These are phyloP conservation scores for Colletes collaris DNA, from an alignment of 2,888 invertebrate genomes.

Conservation along the genomic window DNA sequence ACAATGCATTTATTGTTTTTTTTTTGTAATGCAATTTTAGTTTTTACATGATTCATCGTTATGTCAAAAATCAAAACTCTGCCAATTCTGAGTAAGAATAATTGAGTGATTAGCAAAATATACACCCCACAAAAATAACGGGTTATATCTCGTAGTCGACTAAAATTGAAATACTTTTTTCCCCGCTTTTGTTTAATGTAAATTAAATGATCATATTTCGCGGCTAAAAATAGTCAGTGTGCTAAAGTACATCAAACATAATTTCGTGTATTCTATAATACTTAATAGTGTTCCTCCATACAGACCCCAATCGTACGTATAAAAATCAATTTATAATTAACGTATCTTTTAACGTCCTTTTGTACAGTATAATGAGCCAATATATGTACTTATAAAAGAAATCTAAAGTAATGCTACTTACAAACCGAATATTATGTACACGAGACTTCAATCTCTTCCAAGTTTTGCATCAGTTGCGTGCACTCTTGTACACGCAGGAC, in stretches of 20 bases:
- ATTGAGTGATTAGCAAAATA: conserved; percentile 12
- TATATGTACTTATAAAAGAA: conserved; percentile 35
- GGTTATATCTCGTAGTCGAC: background rate
- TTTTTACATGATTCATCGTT: conserved; percentile 9
- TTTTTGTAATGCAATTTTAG: background rate
- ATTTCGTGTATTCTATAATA: conserved; percentile 18
- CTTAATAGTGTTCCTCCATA: conserved; percentile 28
- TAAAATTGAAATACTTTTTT: conserved; percentile 10
- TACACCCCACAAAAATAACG: conserved; percentile 2
- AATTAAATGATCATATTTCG: conserved; percentile 39
- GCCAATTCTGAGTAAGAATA: background rate
- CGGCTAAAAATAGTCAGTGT: background rate
- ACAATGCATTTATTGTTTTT: conserved; percentile 14
- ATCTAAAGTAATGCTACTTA: conserved; percentile 44
- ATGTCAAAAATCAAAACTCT: background rate
- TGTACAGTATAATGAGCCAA: conserved; percentile 6
- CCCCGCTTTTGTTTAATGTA: conserved; percentile 9
- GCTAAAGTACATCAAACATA: conserved; percentile 7
- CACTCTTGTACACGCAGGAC: background rate
- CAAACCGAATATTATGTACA: conserved; percentile 48
- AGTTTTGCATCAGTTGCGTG: too few relatives aligned
- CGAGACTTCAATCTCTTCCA: conserved; percentile 9
- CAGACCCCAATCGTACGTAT: conserved; percentile 23
- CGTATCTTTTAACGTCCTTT: conserved; percentile 7
- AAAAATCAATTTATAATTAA: conserved; percentile 25